Evolutionary conservation across 2,888 invertebrate genomes (phyloP), one percentile per base, ranked within the genome.

Genomic region (Andrena chrysosceles): DNA sequence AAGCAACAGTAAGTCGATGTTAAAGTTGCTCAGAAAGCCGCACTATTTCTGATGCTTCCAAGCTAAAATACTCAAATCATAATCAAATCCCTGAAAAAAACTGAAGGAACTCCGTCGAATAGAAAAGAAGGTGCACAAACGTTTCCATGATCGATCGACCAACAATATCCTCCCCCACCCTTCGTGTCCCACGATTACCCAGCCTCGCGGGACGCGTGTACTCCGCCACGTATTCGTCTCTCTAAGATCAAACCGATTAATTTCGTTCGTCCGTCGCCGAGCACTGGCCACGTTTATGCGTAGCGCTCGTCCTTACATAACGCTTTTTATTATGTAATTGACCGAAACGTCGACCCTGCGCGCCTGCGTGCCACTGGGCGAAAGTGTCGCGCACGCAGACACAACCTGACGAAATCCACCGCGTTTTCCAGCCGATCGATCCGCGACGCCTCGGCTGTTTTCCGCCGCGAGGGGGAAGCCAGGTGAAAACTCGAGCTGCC

Each of bases 281-380:
- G 81, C 83, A 68, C 82, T 69, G 77, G 87, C 84, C 84, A 86
- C 88, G 87, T 89, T 91, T 91, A 91, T 91, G 90, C 91, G 90
- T 88, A 91, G 89, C 91, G 90, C 85, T 91, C 90, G 90, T 90
- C 90, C 92, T 93, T 93, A 93, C 90, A 91, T 93, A 93, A 93
- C 90, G 87, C 89, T 92, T 93, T 93, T 93, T 93, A 93, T 93
- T 93, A 93, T 91, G 91, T 92, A 93, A 93, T 93, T 93, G 92
- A 90, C 90, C 90, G 91, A 92, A 92, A 91, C 87, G 87, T 83
- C 89, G 91, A 89, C 88, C 89, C 88, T 88, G 89, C 79, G 87
- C 85, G 85, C 81, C 66, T 84, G 85, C 87, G 83, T 81, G 72
- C 76, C 66, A 23, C 67, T 64, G 63, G 71, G 81, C 88, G 85